Evolutionary conservation across 2,888 invertebrate genomes (phyloP), one percentile per base, ranked within the genome.

Genomic region (Andrena bucephala): DNA sequence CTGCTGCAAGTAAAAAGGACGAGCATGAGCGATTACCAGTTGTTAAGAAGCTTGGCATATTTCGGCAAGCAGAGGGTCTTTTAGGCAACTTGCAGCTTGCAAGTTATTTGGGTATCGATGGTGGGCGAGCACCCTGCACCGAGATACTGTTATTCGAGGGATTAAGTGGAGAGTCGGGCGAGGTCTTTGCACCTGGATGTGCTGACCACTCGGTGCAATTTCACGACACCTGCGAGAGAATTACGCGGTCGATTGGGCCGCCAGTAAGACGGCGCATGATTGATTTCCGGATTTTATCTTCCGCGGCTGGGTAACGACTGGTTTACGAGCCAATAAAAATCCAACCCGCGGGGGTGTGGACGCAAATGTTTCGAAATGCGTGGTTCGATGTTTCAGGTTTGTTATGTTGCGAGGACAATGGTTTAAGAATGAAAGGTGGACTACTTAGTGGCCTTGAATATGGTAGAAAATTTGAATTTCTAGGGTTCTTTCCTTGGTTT

Each of bases 31-130:
- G 72, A 77, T 77, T 83, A 70, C 50, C 50, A 66, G 59, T 67
- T 57, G 62, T 85, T 79, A 85, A 85, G 71, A 75, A 77, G 79
- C 31, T 75, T 60, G 65, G 42, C n/a, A 70, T 50, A 52, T 24
- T 65, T 59, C 29, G 20, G 48, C 52, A 1, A 16, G 24, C 36
- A 74, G 79, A 87, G 75, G 71, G 57, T 82, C 86, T 71, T 8
- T 78, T 50, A 20, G 66, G 52, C 57, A 79, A 85, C 83, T 76
- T 57, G 42, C 42, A 42, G 42, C 66, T 65, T 60, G 84, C 76
- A 72, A 86, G 81, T 81, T 86, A 78, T 84, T 84, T 86, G 74
- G 74, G 81, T 81, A 75, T n/a, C 50, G 79, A 74, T 79, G 70
- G 27, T 3, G 31, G 52, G 54, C 65, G 57, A 24, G 7, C 57